Base-by-base conservation (phyloP, 2,888 invertebrate genomes). In the Horisme vitalbata region DNA sequence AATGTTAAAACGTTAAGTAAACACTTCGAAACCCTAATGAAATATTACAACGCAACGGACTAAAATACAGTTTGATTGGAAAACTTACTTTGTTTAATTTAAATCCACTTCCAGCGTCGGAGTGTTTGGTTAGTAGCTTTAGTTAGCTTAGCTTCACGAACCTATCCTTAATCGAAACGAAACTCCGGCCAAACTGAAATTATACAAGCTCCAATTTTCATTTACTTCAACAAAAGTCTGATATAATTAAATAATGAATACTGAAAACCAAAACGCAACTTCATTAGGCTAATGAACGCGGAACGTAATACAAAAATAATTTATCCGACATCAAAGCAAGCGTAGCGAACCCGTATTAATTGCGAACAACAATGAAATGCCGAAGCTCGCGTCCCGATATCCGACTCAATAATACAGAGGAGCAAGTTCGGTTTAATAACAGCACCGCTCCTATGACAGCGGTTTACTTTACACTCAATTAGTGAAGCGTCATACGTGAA, bases 401-500 rank as follows among this genome's bases (percentile, higher is more conserved):
- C 56, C 57, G 59, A 43, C 56, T 57, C 63, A 65, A 67, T 71
- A 65, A 67, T 65, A 65, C 67, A 61, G 63, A 60, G 57, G 65
- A 64, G 66, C 61, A 64, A 68, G 71, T 68, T 69, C 59, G 61
- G 65, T 70, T 68, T 74, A 70, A 72, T 74, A 73, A 70, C 61
- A 57, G 63, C 68, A 52, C 63, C 64, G 68, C 65, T 63, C 68
- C 67, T 66, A 71, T 73, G 71, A 72, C 72, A 71, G 69, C 65
- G 75, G 75, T 75, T 76, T 75, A 71, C 70, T 77, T 74, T 75
- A 76, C 77, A 78, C 76, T 78, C 76, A 78, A 78, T 78, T 78
- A 78, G 74, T 66, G 71, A 58, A 67, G 65, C 70, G 61, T 68
- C 71, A 71, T 71, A 73, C 68, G 69, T 66, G 67, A 62, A 61